Evolutionary conservation across 2,113 vertebrate genomes (phyloP), one percentile per base, ranked within the genome.

Genomic region (Siphamia tubifer): DNA sequence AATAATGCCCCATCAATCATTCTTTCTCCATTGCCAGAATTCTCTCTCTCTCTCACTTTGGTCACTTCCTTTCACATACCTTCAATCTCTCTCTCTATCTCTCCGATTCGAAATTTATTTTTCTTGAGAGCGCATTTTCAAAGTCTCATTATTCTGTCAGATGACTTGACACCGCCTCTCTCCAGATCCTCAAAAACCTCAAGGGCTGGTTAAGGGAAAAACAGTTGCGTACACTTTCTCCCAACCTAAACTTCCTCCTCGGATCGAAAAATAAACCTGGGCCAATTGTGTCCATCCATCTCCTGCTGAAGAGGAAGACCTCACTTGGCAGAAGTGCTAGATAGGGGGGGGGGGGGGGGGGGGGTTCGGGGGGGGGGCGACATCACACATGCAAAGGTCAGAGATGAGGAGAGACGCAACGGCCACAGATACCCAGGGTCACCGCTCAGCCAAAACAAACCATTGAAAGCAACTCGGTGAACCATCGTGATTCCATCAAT

Each of bases 401-500:
- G 38, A 61, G 74, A 75, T 44, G 61, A 74, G 38, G 54, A 67
- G 65, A 79, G 81, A 74, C 66, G 47, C 48, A 7, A 3, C 9
- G 28, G 71, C 67, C 56, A 13, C 12, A 57, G 76, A 81, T 25
- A 48, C 64, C 15, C 35, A 28, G 72, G 77, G 63, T 80, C 77
- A 74, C 67, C 1, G 40, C 60, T 51, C 27, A 68, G 82, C 67
- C 57, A 81, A 87, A 86, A 82, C 48, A 87, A 85, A 81, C 80
- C 13, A 11, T 54, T 21, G 45, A 77, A 88, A 70, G 64, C 68
- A 73, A 63, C 62, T 68, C 58, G 45, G 73, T 55, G 73, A 85
- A 82, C 58, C 74, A 69, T 61, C 68, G n/a, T 16, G 52, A 64
- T 75, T 84, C 65, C 64, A 80, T 89, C 87, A 76, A 72, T 80